These are phyloP conservation scores for Psittacus erithacus DNA, from an alignment of 2,113 vertebrate species.

Conservation along the genomic window DNA sequence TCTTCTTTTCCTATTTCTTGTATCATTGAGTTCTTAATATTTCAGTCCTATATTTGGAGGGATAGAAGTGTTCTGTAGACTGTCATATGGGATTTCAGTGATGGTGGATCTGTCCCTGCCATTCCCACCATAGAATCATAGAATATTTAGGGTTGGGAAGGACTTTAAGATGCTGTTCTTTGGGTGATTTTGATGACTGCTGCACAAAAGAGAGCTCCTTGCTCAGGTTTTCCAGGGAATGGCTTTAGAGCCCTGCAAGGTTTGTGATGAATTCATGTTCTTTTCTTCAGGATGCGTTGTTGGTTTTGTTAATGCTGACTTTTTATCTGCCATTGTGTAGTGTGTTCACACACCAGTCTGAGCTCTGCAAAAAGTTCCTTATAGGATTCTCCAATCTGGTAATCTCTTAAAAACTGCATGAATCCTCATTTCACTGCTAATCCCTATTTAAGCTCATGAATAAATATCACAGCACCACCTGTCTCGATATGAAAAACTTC, in stretches of 20 bases:
- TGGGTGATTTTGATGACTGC: not conserved
- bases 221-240: not conserved
- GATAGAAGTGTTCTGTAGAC: not conserved
- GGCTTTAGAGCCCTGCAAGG: not conserved
- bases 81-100: not conserved
- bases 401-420: slow-evolving; percentile 12
- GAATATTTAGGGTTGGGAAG: not conserved
- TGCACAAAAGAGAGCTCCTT: not conserved
- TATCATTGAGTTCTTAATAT: not conserved
- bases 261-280: not conserved
- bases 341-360: not conserved
- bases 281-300: not conserved
- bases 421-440: slow-evolving; percentile 11
- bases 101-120: not conserved
- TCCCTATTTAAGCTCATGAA: not conserved
- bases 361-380: not conserved
- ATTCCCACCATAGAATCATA: not conserved
- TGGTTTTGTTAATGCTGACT: not conserved
- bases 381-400: not conserved
- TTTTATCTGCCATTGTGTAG: not conserved
- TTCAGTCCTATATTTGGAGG: not conserved
- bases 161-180: not conserved
- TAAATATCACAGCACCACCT: slow-evolving; percentile 9
- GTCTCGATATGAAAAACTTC: not conserved
- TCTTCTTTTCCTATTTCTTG: not conserved